Conservation (phyloP, 2,888 invertebrate genomes). For the Drosophila austrosaltans region DNA sequence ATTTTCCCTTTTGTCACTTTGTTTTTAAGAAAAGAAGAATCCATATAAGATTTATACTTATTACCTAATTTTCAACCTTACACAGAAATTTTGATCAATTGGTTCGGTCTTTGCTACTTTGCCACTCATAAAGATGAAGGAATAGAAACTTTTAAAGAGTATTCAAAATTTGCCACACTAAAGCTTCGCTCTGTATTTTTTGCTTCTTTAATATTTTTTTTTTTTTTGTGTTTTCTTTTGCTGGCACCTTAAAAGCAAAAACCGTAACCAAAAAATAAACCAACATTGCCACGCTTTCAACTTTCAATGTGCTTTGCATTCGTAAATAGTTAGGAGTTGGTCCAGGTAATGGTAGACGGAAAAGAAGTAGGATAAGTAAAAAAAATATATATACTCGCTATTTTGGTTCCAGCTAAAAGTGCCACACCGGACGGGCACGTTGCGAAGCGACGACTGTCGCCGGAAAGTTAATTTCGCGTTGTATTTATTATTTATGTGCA, state of each 20-base stretch:
- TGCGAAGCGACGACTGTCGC: slow-evolving; percentile 60
- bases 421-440: slow-evolving; percentile 54
- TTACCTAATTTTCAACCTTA: no score
- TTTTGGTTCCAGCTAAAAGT: slow-evolving; percentile 6
- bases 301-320: slow-evolving; percentile 80
- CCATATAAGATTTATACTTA: no score
- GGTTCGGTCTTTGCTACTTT: no score
- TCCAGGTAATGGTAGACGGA: slow-evolving; percentile 11
- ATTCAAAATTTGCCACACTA: not conserved
- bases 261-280: slow-evolving; percentile 37
- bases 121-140: not conserved
- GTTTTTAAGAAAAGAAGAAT: no score
- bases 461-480: slow-evolving; percentile 74
- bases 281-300: slow-evolving; percentile 63
- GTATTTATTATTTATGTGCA: slow-evolving; percentile 76
- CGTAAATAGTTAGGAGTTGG: slow-evolving; percentile 70
- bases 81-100: no score
- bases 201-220: not conserved
- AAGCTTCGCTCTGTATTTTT: not conserved
- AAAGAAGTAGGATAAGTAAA: not conserved
- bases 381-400: not conserved
- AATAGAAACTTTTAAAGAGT: not conserved
- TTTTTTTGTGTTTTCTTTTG: slow-evolving; percentile 9
- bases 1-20: no score
- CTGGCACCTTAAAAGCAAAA: slow-evolving; percentile 66